Evolutionary conservation across 2,113 vertebrate species (phyloP).

Genomic region (Apistogramma diplotaenia): DNA sequence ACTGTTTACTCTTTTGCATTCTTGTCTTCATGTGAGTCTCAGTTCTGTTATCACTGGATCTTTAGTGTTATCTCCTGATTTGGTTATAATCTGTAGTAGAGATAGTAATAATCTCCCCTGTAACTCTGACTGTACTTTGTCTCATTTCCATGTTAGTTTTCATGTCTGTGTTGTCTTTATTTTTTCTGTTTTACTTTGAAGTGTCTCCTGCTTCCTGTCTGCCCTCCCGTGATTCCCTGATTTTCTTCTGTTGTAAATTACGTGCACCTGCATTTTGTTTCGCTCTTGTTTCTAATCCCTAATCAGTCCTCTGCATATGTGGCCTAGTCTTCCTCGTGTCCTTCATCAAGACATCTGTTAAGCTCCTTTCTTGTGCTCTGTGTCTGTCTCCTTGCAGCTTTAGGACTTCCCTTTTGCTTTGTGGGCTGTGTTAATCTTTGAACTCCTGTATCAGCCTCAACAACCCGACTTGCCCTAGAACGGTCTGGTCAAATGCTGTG

Average conservation of each 20-base stretch:
- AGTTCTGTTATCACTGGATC: background rate
- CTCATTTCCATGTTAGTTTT: background rate
- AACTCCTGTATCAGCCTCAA: too few species aligned
- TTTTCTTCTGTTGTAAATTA: background rate
- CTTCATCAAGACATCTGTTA: too few species aligned
- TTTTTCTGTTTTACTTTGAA: background rate
- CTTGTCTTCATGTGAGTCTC: background rate
- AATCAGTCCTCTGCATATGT: too few species aligned
- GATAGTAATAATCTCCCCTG: rapidly evolving
- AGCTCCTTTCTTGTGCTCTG: too few species aligned
- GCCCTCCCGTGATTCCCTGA: background rate
- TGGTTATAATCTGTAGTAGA: background rate
- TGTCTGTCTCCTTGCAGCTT: too few species aligned
- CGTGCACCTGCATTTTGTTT: background rate
- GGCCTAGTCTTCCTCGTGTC: too few species aligned
- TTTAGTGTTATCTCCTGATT: background rate
- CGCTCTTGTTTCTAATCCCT: background rate
- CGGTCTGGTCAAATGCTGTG: too few species aligned
- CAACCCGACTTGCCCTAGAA: too few species aligned
- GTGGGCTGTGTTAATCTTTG: too few species aligned
- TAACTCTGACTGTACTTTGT: background rate
- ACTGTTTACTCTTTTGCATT: too few species aligned
- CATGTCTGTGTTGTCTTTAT: background rate
- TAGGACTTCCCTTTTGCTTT: too few species aligned
- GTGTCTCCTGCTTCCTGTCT: background rate